Evolutionary conservation across 2,113 vertebrate genomes (phyloP).

Genomic region (Rhabdornis inornatus): DNA sequence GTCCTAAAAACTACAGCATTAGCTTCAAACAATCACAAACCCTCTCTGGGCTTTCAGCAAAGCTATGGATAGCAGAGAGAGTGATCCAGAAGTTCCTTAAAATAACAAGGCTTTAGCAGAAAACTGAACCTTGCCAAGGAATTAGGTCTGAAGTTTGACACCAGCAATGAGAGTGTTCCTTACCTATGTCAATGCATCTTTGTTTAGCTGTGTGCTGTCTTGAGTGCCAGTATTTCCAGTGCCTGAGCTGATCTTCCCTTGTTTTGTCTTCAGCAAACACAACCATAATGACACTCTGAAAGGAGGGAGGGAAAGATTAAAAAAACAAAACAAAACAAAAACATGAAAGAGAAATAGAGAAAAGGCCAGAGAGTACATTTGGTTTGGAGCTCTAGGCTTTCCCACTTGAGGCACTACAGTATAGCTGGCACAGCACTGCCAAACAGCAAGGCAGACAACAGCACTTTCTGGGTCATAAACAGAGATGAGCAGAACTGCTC

Average conservation of each 20-base stretch:
- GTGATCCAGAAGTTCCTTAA: not conserved
- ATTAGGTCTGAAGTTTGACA: constrained; percentile 20
- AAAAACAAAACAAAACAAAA: not conserved
- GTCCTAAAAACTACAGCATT: not conserved
- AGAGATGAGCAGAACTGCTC: not conserved
- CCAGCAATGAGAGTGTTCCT: constrained; percentile 9
- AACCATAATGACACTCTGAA: constrained; percentile 96
- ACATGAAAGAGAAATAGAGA: not conserved
- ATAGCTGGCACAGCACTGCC: rapidly evolving
- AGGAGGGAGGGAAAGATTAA: not conserved
- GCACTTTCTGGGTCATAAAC: constrained; percentile 21
- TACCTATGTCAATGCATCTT: constrained; percentile 97
- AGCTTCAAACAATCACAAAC: not conserved
- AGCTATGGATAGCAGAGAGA: not conserved
- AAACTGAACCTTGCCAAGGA: constrained; percentile 51
- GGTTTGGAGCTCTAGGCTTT: not conserved
- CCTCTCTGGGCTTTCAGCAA: not conserved
- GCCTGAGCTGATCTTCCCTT: constrained; percentile 93
- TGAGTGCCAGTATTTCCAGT: constrained; percentile 99
- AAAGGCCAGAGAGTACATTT: not conserved
- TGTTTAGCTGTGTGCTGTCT: constrained; percentile 98
- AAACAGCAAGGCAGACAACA: not conserved
- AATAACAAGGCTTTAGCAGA: constrained; percentile 40
- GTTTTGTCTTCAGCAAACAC: constrained; percentile 98
- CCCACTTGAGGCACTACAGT: not conserved